Percentiles rank a stretch among this genome's conserved stretches.
Evolutionary conservation across 37 sponge, comb jelly and placozoan genomes (phyloP).

Genomic region (Eunapius fragilis): DNA sequence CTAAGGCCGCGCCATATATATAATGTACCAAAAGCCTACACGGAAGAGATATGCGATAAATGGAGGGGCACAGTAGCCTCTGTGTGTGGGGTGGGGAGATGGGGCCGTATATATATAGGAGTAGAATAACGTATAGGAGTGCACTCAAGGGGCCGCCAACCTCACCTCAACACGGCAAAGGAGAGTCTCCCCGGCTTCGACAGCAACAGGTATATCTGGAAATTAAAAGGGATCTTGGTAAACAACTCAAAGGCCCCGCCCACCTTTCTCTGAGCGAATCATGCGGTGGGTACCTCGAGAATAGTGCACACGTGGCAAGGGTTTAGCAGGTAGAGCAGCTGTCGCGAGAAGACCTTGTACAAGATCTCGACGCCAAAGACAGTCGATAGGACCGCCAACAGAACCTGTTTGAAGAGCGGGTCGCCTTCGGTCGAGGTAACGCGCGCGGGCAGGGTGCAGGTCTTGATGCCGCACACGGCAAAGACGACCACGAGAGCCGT

Average conservation of each 20-base stretch:
- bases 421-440: not conserved
- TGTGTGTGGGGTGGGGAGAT: too few relatives aligned
- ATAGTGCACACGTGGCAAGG: slow-evolving; percentile 92
- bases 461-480: slow-evolving; percentile 45
- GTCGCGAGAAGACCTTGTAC: slow-evolving; percentile 70
- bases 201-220: slow-evolving; percentile 68
- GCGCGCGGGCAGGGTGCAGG: slow-evolving; percentile 43
- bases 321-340: slow-evolving; percentile 82
- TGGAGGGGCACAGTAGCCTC: too few relatives aligned
- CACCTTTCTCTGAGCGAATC: not conserved
- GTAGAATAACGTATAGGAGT: too few relatives aligned
- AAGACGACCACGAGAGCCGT: slow-evolving; percentile 59
- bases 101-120: too few relatives aligned
- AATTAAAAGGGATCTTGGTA: not conserved
- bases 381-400: slow-evolving; percentile 54
- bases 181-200: slow-evolving; percentile 43
- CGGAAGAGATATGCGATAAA: not conserved
- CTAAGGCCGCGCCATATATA: slow-evolving; percentile 85
- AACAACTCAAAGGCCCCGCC: not conserved
- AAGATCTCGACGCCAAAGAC: slow-evolving; percentile 86
- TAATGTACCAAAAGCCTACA: slow-evolving; percentile 77
- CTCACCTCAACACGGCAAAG: slow-evolving; percentile 47
- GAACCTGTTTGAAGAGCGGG: slow-evolving; percentile 24
- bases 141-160: not conserved
- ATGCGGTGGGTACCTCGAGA: slow-evolving; percentile 57